Percentiles rank a stretch among this genome's conserved stretches.
These are phyloP conservation scores for Semaprochilodus insignis DNA, from an alignment of 2,797 vertebrate genomes.

Conservation along the genomic window DNA sequence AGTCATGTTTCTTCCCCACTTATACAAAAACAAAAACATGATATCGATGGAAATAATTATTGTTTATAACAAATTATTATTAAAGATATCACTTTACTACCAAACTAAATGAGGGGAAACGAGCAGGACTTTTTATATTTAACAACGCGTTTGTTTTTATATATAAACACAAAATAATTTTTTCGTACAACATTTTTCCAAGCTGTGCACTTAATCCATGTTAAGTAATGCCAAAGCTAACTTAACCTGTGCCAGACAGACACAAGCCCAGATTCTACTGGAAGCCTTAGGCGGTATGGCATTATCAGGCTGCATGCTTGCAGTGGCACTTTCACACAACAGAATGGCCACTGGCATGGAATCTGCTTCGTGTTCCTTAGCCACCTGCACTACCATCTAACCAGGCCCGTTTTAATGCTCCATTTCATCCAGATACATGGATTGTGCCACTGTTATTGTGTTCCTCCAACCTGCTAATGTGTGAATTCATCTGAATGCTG, in stretches of 20 bases:
- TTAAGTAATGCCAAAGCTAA: conserved; percentile 21
- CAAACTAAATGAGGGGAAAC: conserved; percentile 17
- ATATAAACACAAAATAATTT: conserved; percentile 1
- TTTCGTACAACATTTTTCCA: conserved; percentile 18
- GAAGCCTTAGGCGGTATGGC: conserved; percentile 31
- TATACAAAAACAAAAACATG: conserved; percentile 12
- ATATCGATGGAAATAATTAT: conserved; percentile 9
- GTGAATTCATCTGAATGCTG: neutral
- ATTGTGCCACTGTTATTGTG: conserved; percentile 28
- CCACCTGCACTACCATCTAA: conserved; percentile 48
- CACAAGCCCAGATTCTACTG: conserved; percentile 33
- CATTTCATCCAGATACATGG: conserved; percentile 43
- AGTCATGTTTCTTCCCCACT: conserved; percentile 2
- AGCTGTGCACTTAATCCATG: conserved; percentile 42
- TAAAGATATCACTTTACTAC: conserved; percentile 31
- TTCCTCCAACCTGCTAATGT: conserved; percentile 10
- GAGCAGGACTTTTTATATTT: neutral
- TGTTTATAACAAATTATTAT: conserved; percentile 25
- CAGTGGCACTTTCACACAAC: conserved; percentile 50
- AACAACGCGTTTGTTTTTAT: no score
- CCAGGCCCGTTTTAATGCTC: conserved; percentile 28
- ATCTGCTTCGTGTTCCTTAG: conserved; percentile 44
- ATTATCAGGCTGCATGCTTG: conserved; percentile 38
- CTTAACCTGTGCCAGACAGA: conserved; percentile 42
- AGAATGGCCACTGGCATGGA: conserved; percentile 45